Evolutionary conservation across 2,797 vertebrate species (phyloP), one percentile per base, ranked within the genome.

Genomic region (Synanceia verrucosa): DNA sequence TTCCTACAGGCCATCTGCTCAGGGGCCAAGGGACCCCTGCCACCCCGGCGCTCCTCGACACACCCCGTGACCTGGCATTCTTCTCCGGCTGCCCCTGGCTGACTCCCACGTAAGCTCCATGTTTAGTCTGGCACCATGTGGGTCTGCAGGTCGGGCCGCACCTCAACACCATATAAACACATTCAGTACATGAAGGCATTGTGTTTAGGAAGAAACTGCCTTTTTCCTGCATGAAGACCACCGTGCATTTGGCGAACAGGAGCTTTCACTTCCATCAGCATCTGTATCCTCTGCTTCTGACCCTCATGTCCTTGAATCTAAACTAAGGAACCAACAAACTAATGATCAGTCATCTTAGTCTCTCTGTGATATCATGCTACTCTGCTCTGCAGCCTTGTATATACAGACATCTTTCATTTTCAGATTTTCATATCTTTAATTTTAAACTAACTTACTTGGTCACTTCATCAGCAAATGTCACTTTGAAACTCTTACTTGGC

Each of bases 21-120:
- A 8, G 65, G 65, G 89, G 84, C 84, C 78, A 65, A 64, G 81
- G 76, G 86, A 87, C 84, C 86, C 58, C 70, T 79, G 85, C 76
- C 90, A 89, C 88, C 82, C 80, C 52, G 7, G 66, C 16, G 23
- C 79, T 81, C 65, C 83, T 81, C 80, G 2, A 75, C 81, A 84
- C 86, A 78, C 85, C 90, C 91, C 23, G 5, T 90, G 93, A 93
- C 93, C 93, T 90, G 91, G 86, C 84, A 89, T 91, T 92, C 91
- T 92, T 92, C 84, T 84, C 10, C 5, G 8, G 31, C 79, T 78
- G 73, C 82, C 89, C 87, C 58, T 63, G 65, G 55, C 69, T 61
- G 80, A 89, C 91, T 88, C 87, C 88, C 84, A 88, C 82, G 24
- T 70, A 72, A 65, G 79, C 78, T 76, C 50, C 33, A 1, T 89